phyloP scores from a whole-genome alignment of 2,888 invertebrate species.

The Alloscopus bannaensis region DNA sequence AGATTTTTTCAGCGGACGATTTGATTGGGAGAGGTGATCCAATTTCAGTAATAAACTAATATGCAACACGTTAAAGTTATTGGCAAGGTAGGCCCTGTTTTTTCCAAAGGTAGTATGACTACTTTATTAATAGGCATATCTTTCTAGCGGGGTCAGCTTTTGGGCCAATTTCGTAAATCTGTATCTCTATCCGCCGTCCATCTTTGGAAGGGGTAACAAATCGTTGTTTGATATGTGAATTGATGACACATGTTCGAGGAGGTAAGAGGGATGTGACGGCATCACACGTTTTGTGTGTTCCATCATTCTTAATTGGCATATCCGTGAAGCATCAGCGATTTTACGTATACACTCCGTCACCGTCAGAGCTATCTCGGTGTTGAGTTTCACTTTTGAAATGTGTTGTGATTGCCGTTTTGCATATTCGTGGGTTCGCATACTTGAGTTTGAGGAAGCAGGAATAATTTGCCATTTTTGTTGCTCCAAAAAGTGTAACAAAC shows the following conservation, averaged over 20 bases:
- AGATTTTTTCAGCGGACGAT: too few species aligned
- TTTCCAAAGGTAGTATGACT: too few species aligned
- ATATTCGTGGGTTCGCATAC: not conserved
- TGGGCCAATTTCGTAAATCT: constrained; percentile 35
- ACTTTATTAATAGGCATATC: too few species aligned
- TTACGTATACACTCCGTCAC: not conserved
- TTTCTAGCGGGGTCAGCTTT: constrained; percentile 35
- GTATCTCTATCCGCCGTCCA: constrained; percentile 49
- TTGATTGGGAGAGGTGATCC: not conserved
- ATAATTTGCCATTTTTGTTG: constrained; percentile 44
- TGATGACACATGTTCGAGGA: constrained; percentile 48
- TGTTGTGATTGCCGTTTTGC: constrained; percentile 5
- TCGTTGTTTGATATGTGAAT: constrained; percentile 40
- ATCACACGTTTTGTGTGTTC: not conserved
- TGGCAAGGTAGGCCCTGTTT: too few species aligned
- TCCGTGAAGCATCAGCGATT: not conserved
- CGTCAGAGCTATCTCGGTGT: not conserved
- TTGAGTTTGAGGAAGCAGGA: constrained; percentile 41
- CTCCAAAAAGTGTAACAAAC: constrained; percentile 50
- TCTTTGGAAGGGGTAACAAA: constrained; percentile 53
- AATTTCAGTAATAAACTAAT: too few species aligned
- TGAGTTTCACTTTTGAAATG: constrained; percentile 24
- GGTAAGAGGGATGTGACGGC: constrained; percentile 6
- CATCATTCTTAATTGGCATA: not conserved
- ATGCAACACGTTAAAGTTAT: constrained; percentile 8